Base-by-base conservation (phyloP, 1,140 invertebrate genomes). In the Drosophila elegans region DNA sequence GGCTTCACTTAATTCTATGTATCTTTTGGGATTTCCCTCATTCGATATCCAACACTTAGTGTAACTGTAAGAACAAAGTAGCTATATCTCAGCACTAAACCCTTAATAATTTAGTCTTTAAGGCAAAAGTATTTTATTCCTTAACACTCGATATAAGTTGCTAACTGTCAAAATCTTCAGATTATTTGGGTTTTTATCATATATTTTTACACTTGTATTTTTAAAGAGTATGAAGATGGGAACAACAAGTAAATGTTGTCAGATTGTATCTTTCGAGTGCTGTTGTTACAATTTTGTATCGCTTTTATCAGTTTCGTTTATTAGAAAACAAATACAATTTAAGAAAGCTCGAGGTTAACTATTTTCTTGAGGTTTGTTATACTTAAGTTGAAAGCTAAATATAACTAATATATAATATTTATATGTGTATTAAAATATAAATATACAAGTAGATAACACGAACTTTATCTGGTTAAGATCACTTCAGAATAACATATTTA, bases 251-350 rank as follows among this genome's bases (percentile, higher is more conserved):
- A 42, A 67, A 67, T 29, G 13, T 21, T 13, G 7, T n/a, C 2
- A 66, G 57, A 48, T 66, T 32, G 13, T 27, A 62, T 63, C 60
- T 67, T 44, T 61, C 42, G 7, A 63, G 56, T 67, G 63, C 6
- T 25, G 42, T 10, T 27, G 59, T 29, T 60, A 27, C 6, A 25
- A 66, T 36, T 60, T 32, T 36, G 12, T 45, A n/a, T 62, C 25
- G 13, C 21, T 55, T 55, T 62, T 3, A 55, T 29, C 49, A 41
- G 59, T 9, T 16, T n/a, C 1, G 34, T 55, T 62, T 62, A 32
- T 41, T n/a, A 4, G 12, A 10, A 3, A 12, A 27, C 3, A 53
- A 12, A 29, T 34, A 53, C 34, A 39, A 1, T 48, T 29, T 9
- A 13, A 13, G 13, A 38, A 4, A 4, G 4, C 16, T 53, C 1